These are phyloP conservation scores for Tinea semifulvella DNA, from an alignment of 2,888 invertebrate species.

Conservation along the genomic window DNA sequence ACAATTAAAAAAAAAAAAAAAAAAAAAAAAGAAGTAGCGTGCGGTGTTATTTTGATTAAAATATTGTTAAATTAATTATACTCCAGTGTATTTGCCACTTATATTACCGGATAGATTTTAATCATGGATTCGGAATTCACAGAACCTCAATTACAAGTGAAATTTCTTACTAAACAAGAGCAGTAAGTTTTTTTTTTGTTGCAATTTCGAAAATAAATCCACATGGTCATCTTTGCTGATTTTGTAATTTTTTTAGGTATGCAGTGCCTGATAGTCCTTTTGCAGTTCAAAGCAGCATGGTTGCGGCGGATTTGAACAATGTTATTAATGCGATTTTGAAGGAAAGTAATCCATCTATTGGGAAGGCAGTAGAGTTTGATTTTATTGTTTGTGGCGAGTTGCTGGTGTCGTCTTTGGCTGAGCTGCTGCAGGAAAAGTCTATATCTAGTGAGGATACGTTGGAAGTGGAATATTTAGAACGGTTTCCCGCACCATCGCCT, in stretches of 20 bases:
- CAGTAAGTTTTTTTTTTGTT: conserved; percentile 65
- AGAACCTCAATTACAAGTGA: conserved; percentile 77
- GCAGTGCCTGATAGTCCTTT: conserved; percentile 87
- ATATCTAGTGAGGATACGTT: conserved; percentile 85
- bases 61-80: too few relatives aligned
- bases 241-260: conserved; percentile 66
- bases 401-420: conserved; percentile 73
- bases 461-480: conserved; percentile 91
- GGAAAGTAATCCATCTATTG: conserved; percentile 49
- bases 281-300: conserved; percentile 79
- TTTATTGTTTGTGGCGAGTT: conserved; percentile 88
- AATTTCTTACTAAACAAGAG: conserved; percentile 82
- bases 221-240: background rate
- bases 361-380: conserved; percentile 78
- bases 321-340: conserved; percentile 81
- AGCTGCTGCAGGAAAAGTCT: conserved; percentile 79
- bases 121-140: conserved; percentile 34
- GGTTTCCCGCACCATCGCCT: conserved; percentile 91
- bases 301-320: conserved; percentile 75
- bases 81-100: too few relatives aligned
- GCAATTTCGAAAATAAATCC: too few relatives aligned
- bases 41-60: too few relatives aligned
- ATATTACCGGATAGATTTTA: too few relatives aligned
- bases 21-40: too few relatives aligned
- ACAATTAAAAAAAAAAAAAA: too few relatives aligned